These are phyloP conservation scores for Stenichneumon culpator DNA, from an alignment of 2,888 invertebrate species.

Conservation along the genomic window DNA sequence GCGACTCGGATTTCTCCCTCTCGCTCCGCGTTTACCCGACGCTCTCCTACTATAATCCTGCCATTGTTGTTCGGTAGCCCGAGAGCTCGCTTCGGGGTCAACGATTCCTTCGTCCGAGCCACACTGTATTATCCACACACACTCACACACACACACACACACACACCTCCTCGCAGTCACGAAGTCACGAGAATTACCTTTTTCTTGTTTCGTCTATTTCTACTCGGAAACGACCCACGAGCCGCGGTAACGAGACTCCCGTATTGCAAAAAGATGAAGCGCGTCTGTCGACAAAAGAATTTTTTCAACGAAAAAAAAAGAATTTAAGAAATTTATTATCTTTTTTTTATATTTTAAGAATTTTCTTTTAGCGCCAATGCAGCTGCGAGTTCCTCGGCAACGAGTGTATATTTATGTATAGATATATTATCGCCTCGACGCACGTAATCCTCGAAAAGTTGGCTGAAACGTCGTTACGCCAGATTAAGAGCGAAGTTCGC, in stretches of 20 bases:
- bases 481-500: not conserved
- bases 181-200: constrained; percentile 51
- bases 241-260: constrained; percentile 26
- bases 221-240: constrained; percentile 4
- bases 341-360: too few species aligned
- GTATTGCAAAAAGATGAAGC: not conserved
- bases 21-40: constrained; percentile 30
- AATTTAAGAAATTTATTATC: too few species aligned
- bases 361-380: not conserved
- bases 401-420: not conserved
- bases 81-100: constrained; percentile 61
- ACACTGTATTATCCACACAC: constrained; percentile 26
- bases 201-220: constrained; percentile 3
- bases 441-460: not conserved
- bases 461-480: not conserved
- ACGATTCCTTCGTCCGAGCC: constrained; percentile 62
- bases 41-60: constrained; percentile 62
- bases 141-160: not conserved
- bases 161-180: constrained; percentile 15
- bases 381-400: not conserved
- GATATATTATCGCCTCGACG: not conserved
- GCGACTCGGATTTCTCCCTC: constrained; percentile 16
- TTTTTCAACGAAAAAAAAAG: not conserved
- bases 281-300: not conserved
- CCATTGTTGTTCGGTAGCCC: constrained; percentile 63